A percentile compares a stretch with the other conserved stretches of the same genome.
Evolutionary conservation across 2,797 vertebrate species (phyloP).

Genomic region (Parambassis ranga): DNA sequence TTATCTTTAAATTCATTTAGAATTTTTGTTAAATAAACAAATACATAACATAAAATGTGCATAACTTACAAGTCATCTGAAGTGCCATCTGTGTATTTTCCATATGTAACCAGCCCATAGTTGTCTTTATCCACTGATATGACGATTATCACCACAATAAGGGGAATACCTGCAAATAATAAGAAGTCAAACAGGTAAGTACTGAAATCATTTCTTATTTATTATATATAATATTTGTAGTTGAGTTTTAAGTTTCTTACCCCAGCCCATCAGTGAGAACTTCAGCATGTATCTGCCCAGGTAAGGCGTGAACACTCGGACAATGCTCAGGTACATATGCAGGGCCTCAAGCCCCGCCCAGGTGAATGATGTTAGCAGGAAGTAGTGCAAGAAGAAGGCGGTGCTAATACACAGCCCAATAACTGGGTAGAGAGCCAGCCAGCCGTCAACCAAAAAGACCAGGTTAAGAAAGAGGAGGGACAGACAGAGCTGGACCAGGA

Average conservation of each 20-base stretch:
- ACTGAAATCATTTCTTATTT: too few species aligned
- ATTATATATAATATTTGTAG: background rate
- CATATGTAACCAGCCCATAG: constrained; percentile 86
- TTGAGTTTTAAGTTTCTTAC: constrained; percentile 76
- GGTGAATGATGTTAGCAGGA: constrained; percentile 93
- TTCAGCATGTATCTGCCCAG: constrained; percentile 94
- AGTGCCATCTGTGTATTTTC: constrained; percentile 76
- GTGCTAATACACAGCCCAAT: constrained; percentile 87
- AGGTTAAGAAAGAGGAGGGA: constrained; percentile 91
- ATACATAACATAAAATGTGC: background rate
- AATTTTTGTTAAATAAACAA: background rate
- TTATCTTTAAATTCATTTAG: too few species aligned
- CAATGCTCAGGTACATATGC: constrained; percentile 95
- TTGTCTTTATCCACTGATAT: constrained; percentile 85
- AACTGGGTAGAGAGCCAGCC: constrained; percentile 84
- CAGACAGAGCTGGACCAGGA: constrained; percentile 91
- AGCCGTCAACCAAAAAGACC: constrained; percentile 89
- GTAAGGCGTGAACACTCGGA: constrained; percentile 95
- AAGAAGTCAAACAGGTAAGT: background rate
- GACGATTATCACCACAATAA: constrained; percentile 85
- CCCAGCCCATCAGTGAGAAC: constrained; percentile 92
- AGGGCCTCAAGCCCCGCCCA: constrained; percentile 97
- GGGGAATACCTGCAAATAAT: constrained; percentile 83
- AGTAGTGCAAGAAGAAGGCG: constrained; percentile 95
- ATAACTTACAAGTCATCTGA: constrained; percentile 90